Conservation (phyloP, 2,888 invertebrate species). For the Ectropis crepuscularia region DNA sequence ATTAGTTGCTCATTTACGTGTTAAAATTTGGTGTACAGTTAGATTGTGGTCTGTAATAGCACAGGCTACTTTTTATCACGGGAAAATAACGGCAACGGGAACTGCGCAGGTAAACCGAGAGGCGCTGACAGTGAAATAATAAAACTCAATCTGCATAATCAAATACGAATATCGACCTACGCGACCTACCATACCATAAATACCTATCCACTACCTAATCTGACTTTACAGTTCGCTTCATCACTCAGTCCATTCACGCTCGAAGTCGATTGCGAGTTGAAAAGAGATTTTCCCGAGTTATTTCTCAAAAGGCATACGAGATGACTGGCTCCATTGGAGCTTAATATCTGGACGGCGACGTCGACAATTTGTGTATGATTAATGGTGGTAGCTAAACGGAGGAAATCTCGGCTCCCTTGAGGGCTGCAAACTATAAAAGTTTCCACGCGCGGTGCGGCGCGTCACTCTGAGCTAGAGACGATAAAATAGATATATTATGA, state of each 20-base stretch:
- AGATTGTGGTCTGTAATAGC: no score
- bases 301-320: constrained; percentile 55
- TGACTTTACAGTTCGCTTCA: constrained; percentile 46
- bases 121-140: background rate
- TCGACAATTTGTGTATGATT: constrained; percentile 72
- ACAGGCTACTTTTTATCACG: no score
- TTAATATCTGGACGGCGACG: constrained; percentile 56
- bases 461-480: constrained; percentile 7
- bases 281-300: constrained; percentile 53
- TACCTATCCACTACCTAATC: constrained; percentile 20
- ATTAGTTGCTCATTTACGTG: no score
- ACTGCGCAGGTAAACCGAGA: no score
- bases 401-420: constrained; percentile 51
- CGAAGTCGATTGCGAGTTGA: constrained; percentile 48
- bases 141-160: background rate
- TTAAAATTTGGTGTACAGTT: no score
- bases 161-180: background rate
- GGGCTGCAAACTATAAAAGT: constrained; percentile 47
- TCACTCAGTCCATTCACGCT: constrained; percentile 50
- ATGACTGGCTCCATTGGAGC: constrained; percentile 74
- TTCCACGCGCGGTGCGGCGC: constrained; percentile 30
- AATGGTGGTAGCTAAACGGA: constrained; percentile 51
- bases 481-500: constrained; percentile 13
- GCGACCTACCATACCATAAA: constrained; percentile 3
- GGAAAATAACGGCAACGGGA: no score